Base-by-base conservation (phyloP, 2,113 vertebrate species). In the Eurystomus gularis region DNA sequence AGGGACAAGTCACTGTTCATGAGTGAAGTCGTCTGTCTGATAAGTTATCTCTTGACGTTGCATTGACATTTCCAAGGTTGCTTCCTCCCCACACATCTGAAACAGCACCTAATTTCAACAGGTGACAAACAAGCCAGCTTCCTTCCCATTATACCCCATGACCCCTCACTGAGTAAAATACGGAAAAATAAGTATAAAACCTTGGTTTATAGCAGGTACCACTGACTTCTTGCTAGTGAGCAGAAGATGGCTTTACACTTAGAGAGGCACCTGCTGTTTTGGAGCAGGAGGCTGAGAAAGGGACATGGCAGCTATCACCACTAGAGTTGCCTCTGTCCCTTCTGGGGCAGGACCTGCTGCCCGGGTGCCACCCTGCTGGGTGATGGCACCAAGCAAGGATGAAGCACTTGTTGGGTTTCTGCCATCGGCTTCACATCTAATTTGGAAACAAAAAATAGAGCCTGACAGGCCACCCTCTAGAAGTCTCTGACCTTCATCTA, bases 401-500 rank as follows among this genome's bases (percentile, higher is more conserved):
- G 70, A 71, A 40, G 21, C 25, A 35, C 25, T 55, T 13, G 6
- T 24, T 18, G 11, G 42, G 11, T 13, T 91, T 42, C 64, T 73
- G 44, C 68, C 0, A 0, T 40, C 1, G 0, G 48, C 11, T 55
- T 52, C 1, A 0, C 3, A 14, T 77, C 60, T 66, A 3, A 64
- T 75, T 71, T 49, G 35, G 84, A 80, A 90, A 55, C 0, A 2
- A 40, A 52, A 82, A 42, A 3, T 2, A 1, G 62, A 52, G 9
- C 40, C 71, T 7, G 44, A 31, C 61, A 76, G 40, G 18, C 17
- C 39, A 28, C 7, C 44, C 85, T 49, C n/a, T 35, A 33, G 85
- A 60, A 90, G 44, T 15, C 7, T 25, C 29, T 91, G 84, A 26
- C 82, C 82, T 92, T 83, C 39, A 2, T 4, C 68, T 7, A 2